Base-by-base conservation (phyloP, 2,888 invertebrate species). In the Drosophila falleni region DNA sequence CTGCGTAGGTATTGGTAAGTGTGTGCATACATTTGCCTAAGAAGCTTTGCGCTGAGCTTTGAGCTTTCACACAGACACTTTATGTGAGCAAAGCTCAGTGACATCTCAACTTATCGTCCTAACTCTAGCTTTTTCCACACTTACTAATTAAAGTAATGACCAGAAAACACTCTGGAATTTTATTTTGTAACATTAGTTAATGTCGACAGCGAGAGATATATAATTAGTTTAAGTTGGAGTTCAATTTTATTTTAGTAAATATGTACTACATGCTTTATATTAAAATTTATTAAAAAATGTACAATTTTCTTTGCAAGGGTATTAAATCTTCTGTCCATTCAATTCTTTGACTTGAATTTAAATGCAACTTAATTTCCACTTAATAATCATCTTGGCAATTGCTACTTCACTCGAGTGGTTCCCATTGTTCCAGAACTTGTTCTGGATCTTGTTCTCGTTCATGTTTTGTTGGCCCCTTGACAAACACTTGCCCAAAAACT, bases 401-500 rank as follows among this genome's bases (percentile, higher is more conserved):
- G 75, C 79, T 66, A 71, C 79, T 77, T 51, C 31, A 78, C 53
- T 74, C 47, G 39, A 77, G 79, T 62, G 74, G 37, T 13, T 19
- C 26, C 35, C 53, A 47, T 68, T 75, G 78, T 67, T 54, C 41
- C 13, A n/a, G 31, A 31, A 33, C 26, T 23, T 26, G 33, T 23
- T 13, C 53, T 61, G 6, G 35, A 26, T 29, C 46, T 47, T 4
- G 9, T 39, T 29, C 61, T 51, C 2, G 26, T 13, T 37, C 53
- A 11, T 15, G 29, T 33, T 47, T 26, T 56, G 11, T 41, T 41
- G 58, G 23, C 47, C 39, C 44, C 74, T 78, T 56, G 76, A 69
- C 67, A 60, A 64, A 68, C 68, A 73, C 82, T 82, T 76, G 81
- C 69, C 87, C 31, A 86, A 77, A 86, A 77, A 16, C 44, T 37